Evolutionary conservation across 2,113 vertebrate species (phyloP).

Genomic region (Mastomys coucha): DNA sequence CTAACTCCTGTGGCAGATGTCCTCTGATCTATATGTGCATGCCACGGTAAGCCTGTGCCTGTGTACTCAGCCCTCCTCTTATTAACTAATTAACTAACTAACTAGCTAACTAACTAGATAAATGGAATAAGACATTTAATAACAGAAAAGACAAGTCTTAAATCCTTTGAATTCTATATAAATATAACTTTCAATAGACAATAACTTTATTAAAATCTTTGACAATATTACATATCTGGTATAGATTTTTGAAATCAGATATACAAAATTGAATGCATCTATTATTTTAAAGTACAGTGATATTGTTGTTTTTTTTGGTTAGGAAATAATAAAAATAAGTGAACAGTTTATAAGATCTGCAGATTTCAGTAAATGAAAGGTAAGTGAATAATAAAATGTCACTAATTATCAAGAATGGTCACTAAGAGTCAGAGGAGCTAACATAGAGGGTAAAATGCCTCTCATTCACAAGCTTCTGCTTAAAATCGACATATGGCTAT

Average conservation of each 20-base stretch:
- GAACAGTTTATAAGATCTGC: not conserved
- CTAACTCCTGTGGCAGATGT: not conserved
- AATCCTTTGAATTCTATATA: not conserved
- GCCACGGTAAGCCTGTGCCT: not conserved
- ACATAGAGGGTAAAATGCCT: not conserved
- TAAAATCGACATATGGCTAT: not conserved
- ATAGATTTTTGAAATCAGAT: not conserved
- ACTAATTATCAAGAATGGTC: not conserved
- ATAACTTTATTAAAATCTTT: not conserved
- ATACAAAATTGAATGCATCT: constrained; percentile 23
- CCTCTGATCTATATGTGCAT: no score
- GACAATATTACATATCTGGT: not conserved
- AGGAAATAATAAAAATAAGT: not conserved
- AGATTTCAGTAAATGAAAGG: not conserved
- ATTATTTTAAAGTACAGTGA: constrained; percentile 23
- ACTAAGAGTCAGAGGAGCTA: not conserved
- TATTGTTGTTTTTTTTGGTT: not conserved
- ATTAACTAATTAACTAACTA: not conserved
- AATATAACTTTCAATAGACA: not conserved
- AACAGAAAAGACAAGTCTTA: not conserved
- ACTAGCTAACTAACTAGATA: no score
- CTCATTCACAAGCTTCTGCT: constrained; percentile 19
- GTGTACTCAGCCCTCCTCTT: no score
- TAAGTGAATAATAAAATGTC: not conserved
- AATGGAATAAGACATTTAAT: not conserved